Conservation (phyloP, 2,113 vertebrate species). For the Nothobranchius kuhntae region DNA sequence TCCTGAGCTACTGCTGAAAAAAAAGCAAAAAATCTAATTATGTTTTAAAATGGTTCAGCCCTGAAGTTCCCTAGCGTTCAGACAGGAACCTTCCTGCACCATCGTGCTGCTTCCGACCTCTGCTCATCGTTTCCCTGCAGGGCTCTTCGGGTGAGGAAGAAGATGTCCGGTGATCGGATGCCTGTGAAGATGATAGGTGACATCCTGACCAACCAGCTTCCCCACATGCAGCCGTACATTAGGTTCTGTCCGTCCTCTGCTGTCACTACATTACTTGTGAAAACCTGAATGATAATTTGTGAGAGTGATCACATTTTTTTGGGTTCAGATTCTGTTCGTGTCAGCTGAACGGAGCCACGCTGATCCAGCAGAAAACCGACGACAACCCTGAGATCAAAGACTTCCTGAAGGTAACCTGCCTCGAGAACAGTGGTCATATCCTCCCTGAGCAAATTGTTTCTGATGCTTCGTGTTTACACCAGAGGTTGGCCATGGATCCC, state of each 20-base stretch:
- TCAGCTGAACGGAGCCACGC: slow-evolving; percentile 95
- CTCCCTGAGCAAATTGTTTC: neutral
- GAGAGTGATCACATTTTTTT: neutral
- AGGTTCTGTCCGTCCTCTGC: slow-evolving; percentile 54
- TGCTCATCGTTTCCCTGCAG: slow-evolving; percentile 61
- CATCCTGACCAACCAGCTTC: slow-evolving; percentile 96
- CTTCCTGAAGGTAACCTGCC: slow-evolving; percentile 85
- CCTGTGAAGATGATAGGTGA: slow-evolving; percentile 98
- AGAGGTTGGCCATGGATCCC: slow-evolving; percentile 97
- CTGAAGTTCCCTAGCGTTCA: too few species aligned
- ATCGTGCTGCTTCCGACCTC: neutral
- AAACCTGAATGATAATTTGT: neutral
- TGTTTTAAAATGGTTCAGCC: too few species aligned
- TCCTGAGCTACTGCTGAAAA: too few species aligned
- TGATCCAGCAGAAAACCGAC: slow-evolving; percentile 98
- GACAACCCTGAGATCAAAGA: slow-evolving; percentile 97
- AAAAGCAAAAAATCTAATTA: too few species aligned
- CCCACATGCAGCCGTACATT: slow-evolving; percentile 99
- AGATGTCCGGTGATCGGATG: slow-evolving; percentile 99
- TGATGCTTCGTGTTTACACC: slow-evolving; percentile 36
- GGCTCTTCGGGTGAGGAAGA: slow-evolving; percentile 95
- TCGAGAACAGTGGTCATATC: too few species aligned
- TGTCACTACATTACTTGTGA: too few species aligned
- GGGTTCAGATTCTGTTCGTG: slow-evolving; percentile 90
- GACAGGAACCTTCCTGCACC: neutral